Percentiles rank a stretch among this genome's conserved stretches.
These are phyloP conservation scores for Sceliomorpha sp. DNA, from an alignment of 2,888 invertebrate genomes.

Conservation along the genomic window DNA sequence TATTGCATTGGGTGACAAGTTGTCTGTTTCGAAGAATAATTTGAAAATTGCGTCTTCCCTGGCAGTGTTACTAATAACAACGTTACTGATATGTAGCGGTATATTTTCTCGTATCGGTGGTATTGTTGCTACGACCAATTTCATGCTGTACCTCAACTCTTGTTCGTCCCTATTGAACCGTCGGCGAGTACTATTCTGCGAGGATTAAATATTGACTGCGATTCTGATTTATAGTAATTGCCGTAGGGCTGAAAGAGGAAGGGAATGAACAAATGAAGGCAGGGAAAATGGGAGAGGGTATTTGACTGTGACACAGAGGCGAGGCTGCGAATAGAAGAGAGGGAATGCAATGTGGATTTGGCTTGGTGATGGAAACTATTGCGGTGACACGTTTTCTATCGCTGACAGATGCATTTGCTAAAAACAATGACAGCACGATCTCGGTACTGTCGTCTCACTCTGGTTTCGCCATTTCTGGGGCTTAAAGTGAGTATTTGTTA, in stretches of 20 bases:
- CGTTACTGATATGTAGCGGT: constrained; percentile 65
- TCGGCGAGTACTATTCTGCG: constrained; percentile 73
- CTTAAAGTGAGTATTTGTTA: too few relatives aligned
- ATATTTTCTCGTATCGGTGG: constrained; percentile 77
- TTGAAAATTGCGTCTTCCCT: constrained; percentile 21
- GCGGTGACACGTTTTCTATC: constrained; percentile 66
- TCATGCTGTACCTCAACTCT: constrained; percentile 52
- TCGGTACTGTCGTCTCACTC: constrained; percentile 62
- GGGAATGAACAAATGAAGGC: constrained; percentile 56
- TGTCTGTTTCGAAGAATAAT: constrained; percentile 5
- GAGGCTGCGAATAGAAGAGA: constrained; percentile 41
- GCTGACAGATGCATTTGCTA: constrained; percentile 71
- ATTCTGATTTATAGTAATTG: constrained; percentile 80
- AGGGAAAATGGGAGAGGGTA: constrained; percentile 51
- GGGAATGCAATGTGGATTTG: constrained; percentile 37
- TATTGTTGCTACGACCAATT: constrained; percentile 72
- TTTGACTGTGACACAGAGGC: constrained; percentile 50
- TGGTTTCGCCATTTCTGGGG: too few relatives aligned
- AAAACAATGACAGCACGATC: constrained; percentile 63
- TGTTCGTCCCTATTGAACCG: constrained; percentile 63
- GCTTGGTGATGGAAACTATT: constrained; percentile 64
- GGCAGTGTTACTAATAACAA: constrained; percentile 42
- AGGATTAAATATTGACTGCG: constrained; percentile 79
- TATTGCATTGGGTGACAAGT: too few relatives aligned
- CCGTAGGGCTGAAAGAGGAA: constrained; percentile 67